Evolutionary conservation across 2,113 vertebrate genomes (phyloP).

Genomic region (Notiomystis cincta): DNA sequence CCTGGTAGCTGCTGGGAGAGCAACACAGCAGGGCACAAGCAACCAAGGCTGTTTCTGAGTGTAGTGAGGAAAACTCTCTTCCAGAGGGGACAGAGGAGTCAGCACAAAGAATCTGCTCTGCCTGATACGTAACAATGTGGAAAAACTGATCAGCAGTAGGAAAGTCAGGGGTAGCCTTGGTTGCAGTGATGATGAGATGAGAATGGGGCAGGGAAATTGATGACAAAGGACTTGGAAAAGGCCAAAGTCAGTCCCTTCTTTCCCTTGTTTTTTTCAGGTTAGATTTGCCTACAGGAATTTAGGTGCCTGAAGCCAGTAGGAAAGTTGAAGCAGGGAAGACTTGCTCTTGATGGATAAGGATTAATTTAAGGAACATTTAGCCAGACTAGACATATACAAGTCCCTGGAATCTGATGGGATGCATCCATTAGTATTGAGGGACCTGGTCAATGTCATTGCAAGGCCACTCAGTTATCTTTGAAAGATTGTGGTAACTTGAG

Average conservation of each 20-base stretch:
- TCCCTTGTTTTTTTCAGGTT: background rate
- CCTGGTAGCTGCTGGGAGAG: background rate
- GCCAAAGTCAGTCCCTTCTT: background rate
- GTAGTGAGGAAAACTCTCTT: background rate
- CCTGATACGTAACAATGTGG: background rate
- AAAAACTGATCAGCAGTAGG: background rate
- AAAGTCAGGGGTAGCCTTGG: background rate
- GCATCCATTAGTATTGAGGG: background rate
- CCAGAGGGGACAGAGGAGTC: background rate
- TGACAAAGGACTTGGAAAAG: background rate
- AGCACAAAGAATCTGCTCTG: background rate
- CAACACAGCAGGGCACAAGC: background rate
- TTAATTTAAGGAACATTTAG: background rate
- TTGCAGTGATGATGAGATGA: background rate
- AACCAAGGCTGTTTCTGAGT: background rate
- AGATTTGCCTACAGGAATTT: background rate
- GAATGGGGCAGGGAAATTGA: background rate
- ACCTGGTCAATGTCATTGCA: background rate
- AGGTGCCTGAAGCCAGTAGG: background rate
- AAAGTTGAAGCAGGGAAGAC: background rate
- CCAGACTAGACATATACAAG: background rate
- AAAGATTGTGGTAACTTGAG: background rate
- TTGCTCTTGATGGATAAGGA: background rate
- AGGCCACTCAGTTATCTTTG: background rate
- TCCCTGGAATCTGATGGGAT: background rate